Percentiles rank a stretch among this genome's conserved stretches.
phyloP scores from a whole-genome alignment of 2,888 invertebrate species.

The Phengaris arion region DNA sequence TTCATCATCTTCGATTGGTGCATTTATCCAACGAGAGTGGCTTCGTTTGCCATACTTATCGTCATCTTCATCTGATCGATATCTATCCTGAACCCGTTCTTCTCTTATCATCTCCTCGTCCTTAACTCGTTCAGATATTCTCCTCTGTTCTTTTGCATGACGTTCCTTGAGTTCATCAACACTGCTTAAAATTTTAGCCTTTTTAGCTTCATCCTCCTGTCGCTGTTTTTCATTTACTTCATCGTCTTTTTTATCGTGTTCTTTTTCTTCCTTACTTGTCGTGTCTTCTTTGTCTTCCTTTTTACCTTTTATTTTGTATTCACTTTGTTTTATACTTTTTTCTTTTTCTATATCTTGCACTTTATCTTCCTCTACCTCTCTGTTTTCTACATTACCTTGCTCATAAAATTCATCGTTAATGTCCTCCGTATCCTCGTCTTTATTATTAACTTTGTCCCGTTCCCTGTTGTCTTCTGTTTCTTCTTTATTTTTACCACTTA shows the following conservation, averaged over 20 bases:
- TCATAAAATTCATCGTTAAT: constrained; percentile 15
- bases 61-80: constrained; percentile 37
- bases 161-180: constrained; percentile 67
- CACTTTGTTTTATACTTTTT: background rate
- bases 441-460: background rate
- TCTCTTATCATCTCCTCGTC: constrained; percentile 65
- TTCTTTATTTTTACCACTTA: background rate
- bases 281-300: background rate
- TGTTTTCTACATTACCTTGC: constrained; percentile 34
- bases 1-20: constrained; percentile 56
- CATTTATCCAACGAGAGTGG: constrained; percentile 41
- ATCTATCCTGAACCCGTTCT: constrained; percentile 53
- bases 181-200: constrained; percentile 58
- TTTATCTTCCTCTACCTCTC: constrained; percentile 33
- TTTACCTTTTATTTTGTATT: constrained; percentile 21
- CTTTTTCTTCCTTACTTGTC: constrained; percentile 35
- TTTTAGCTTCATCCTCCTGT: constrained; percentile 60
- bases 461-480: background rate
- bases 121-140: constrained; percentile 60
- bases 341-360: constrained; percentile 12
- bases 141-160: constrained; percentile 62
- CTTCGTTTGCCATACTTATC: constrained; percentile 50
- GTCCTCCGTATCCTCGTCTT: background rate
- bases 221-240: constrained; percentile 48
- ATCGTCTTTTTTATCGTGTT: constrained; percentile 34